phyloP scores from a whole-genome alignment of 1,140 invertebrate genomes.

The Cepaea nemoralis region DNA sequence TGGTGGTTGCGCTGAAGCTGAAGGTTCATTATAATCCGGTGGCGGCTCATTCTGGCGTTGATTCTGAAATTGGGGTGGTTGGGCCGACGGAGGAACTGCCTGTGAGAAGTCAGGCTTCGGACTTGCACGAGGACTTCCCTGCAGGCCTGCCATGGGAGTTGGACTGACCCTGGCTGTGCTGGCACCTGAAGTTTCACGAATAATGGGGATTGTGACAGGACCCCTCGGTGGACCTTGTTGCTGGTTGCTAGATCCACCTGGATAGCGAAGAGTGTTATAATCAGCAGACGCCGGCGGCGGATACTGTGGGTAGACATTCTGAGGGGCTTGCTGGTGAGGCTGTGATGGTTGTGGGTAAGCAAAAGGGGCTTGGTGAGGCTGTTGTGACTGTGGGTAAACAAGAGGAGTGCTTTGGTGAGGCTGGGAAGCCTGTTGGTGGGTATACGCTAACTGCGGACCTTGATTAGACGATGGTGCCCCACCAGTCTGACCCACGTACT shows the following conservation, averaged over 20 bases:
- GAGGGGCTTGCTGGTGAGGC: background rate
- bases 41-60: slow-evolving; percentile 26
- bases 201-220: slow-evolving; percentile 34
- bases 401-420: slow-evolving; percentile 14
- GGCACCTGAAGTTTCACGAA: slow-evolving; percentile 3
- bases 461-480: slow-evolving; percentile 17
- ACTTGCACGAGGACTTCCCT: slow-evolving; percentile 21
- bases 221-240: background rate
- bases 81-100: slow-evolving; percentile 30
- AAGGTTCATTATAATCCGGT: slow-evolving; percentile 23
- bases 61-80: slow-evolving; percentile 3
- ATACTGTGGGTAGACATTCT: background rate
- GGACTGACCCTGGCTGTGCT: background rate
- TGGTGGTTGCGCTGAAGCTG: slow-evolving; percentile 43
- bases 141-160: background rate
- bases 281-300: background rate
- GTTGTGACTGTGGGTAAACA: slow-evolving; percentile 3
- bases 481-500: slow-evolving; percentile 40
- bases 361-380: slow-evolving; percentile 11
- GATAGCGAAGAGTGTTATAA: background rate
- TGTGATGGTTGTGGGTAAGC: background rate
- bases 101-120: slow-evolving; percentile 32
- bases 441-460: background rate
- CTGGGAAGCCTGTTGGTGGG: slow-evolving; percentile 36
- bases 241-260: background rate